Evolutionary conservation across 2,113 vertebrate species (phyloP), one percentile per base, ranked within the genome.

Genomic region (Sitta europaea): DNA sequence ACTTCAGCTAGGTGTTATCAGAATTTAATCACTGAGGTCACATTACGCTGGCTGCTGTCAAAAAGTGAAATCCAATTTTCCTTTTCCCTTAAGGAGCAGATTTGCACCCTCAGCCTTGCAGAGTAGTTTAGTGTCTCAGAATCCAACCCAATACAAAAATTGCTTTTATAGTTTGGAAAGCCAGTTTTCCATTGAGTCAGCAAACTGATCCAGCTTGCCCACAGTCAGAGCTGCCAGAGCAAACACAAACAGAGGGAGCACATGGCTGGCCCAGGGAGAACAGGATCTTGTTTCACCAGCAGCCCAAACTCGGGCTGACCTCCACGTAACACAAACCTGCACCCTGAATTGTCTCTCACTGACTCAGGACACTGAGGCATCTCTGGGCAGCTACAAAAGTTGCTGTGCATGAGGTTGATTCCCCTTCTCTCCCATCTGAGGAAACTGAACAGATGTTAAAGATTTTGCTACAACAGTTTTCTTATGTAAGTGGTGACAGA

Each of bases 171-270:
- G 24, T 72, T 88, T 16, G 33, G 50, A 80, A 79, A 76, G 45
- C 21, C 53, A 86, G 71, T 57, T 95, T 96, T 92, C 92, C 84
- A 92, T 83, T 17, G 79, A 76, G 83, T 66, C 94, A 88, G 94
- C 75, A 86, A 65, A 76, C 21, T 0, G 35, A 70, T 58, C 47
- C 86, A 68, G 31, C 15, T 19, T 75, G 88, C 58, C 86, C 86
- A 21, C 40, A 73, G 45, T 1, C 86, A 62, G 53, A n/a, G 71
- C 4, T 74, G 88, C 91, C 96, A 96, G 91, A 89, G 89, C 83
- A 96, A 97, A 92, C 80, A 82, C 82, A 55, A 90, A 68, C 63
- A 66, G 50, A 38, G 79, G 67, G 29, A 92, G 87, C 86, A 92
- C 89, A 71, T 5, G 86, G 84, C 88, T 77, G 65, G 78, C 51